These are phyloP conservation scores for Diachrysia chrysitis DNA, from an alignment of 2,888 invertebrate species.

Conservation along the genomic window DNA sequence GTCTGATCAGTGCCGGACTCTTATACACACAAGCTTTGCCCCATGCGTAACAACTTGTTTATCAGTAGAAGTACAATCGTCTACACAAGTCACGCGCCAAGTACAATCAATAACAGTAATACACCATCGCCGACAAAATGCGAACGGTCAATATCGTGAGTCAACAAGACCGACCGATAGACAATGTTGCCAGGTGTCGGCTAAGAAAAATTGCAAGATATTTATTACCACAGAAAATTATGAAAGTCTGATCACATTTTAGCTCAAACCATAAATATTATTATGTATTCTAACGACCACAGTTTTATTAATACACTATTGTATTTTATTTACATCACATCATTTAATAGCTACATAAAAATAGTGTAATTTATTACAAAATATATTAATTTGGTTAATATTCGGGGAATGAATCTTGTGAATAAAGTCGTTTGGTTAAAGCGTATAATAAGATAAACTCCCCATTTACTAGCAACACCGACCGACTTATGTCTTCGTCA, in stretches of 20 bases:
- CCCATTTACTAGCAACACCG: slow-evolving; percentile 79
- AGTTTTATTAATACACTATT: neutral
- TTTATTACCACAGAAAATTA: slow-evolving; percentile 34
- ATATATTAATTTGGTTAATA: slow-evolving; percentile 11
- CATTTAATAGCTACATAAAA: slow-evolving; percentile 6
- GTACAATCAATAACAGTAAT: slow-evolving; percentile 88
- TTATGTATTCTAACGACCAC: neutral
- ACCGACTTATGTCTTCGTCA: slow-evolving; percentile 86
- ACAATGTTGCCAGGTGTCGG: slow-evolving; percentile 70
- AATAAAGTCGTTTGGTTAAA: slow-evolving; percentile 43
- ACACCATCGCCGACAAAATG: slow-evolving; percentile 85
- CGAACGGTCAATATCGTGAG: slow-evolving; percentile 86
- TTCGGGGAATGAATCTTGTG: slow-evolving; percentile 14
- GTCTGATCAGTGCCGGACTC: slow-evolving; percentile 33
- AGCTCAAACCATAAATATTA: slow-evolving; percentile 16
- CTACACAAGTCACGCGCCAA: slow-evolving; percentile 86
- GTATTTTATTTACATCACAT: slow-evolving; percentile 1
- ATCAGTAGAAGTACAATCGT: slow-evolving; percentile 78
- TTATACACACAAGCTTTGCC: slow-evolving; percentile 56
- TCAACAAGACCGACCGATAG: slow-evolving; percentile 77
- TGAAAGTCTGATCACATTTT: slow-evolving; percentile 24
- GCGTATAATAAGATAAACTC: slow-evolving; percentile 66
- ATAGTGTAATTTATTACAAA: slow-evolving; percentile 10
- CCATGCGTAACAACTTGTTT: slow-evolving; percentile 71
- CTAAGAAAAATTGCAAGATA: slow-evolving; percentile 32